Conservation (phyloP, 2,797 vertebrate species). For the Tauraco hartlaubi region DNA sequence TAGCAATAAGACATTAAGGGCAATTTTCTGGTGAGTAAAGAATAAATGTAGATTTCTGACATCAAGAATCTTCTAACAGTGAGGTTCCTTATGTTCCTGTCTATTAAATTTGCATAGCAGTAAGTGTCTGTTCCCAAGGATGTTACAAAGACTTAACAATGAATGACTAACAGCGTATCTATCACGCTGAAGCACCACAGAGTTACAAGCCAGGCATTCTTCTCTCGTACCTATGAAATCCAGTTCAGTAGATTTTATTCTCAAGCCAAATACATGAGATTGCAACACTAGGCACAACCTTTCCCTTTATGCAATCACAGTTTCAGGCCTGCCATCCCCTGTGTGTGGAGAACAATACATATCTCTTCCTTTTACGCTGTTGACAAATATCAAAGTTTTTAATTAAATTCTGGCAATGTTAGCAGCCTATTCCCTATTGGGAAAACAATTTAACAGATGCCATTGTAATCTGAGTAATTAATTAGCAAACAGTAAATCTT, state of each 20-base stretch:
- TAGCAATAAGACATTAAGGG: background rate
- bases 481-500: background rate
- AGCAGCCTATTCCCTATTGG: background rate
- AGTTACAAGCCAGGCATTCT: background rate
- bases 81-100: background rate
- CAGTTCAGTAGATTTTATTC: background rate
- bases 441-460: background rate
- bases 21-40: background rate
- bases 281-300: background rate
- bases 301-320: background rate
- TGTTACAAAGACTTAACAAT: background rate
- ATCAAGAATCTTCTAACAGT: background rate
- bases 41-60: background rate
- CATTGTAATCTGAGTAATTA: background rate
- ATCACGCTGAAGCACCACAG: background rate
- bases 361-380: background rate
- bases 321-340: background rate
- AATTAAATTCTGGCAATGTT: background rate
- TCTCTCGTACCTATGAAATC: background rate
- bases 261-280: background rate
- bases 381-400: background rate
- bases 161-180: background rate
- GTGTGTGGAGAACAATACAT: background rate
- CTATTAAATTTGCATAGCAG: background rate
- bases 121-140: background rate